A percentile compares a stretch with the other conserved stretches of the same genome.
Conservation (phyloP, 2,888 invertebrate species). For the Steromphala cineraria region DNA sequence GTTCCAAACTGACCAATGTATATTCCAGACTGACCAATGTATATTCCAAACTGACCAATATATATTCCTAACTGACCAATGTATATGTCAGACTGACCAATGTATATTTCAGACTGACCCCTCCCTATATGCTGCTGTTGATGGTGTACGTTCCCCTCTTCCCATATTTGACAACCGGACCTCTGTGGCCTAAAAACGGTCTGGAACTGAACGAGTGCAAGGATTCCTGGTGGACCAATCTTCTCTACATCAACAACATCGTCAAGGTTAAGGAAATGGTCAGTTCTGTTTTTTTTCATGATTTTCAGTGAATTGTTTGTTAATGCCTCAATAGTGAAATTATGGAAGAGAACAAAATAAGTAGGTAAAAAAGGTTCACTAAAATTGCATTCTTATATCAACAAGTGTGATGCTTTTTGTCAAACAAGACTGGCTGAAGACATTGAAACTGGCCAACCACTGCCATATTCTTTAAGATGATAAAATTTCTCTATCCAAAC, state of each 20-base stretch:
- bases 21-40: not conserved
- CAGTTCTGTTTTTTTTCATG: not conserved
- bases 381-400: too few relatives aligned
- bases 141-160: slow-evolving; percentile 55
- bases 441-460: too few relatives aligned
- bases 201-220: slow-evolving; percentile 47
- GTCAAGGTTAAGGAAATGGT: slow-evolving; percentile 38
- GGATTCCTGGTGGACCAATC: slow-evolving; percentile 59
- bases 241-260: slow-evolving; percentile 65
- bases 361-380: too few relatives aligned
- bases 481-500: too few relatives aligned
- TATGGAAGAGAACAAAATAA: too few relatives aligned
- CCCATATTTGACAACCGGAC: slow-evolving; percentile 54
- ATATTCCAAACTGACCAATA: slow-evolving; percentile 48
- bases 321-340: too few relatives aligned
- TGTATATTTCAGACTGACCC: slow-evolving; percentile 51
- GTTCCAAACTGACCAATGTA: too few relatives aligned
- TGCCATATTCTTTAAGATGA: too few relatives aligned
- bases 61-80: slow-evolving; percentile 52
- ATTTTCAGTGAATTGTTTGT: too few relatives aligned
- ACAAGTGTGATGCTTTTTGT: too few relatives aligned
- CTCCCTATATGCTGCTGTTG: slow-evolving; percentile 60
- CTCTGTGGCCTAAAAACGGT: slow-evolving; percentile 50
- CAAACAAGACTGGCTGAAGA: too few relatives aligned
- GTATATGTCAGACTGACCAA: not conserved